Percentiles rank a stretch among this genome's conserved stretches.
Conservation (phyloP, 2,113 vertebrate species). For the Erythrocercus mccallii region DNA sequence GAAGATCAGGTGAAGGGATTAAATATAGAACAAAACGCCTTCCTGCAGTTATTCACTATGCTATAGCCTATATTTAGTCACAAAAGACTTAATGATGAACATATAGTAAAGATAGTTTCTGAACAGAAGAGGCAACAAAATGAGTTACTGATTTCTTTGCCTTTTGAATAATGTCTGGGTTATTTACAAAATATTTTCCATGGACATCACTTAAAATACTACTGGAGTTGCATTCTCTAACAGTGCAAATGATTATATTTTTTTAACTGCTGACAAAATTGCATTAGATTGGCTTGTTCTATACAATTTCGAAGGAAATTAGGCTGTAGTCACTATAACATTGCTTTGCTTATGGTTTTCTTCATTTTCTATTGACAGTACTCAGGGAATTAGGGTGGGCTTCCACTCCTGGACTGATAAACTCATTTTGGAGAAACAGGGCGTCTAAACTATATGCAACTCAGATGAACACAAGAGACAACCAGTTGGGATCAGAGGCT, state of each 20-base stretch:
- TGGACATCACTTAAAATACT: not conserved
- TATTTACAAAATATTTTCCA: not conserved
- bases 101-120: not conserved
- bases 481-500: not conserved
- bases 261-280: not conserved
- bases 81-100: not conserved
- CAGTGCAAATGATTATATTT: not conserved
- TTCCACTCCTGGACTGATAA: not conserved
- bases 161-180: not conserved
- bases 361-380: not conserved
- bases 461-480: not conserved
- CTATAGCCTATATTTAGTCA: not conserved
- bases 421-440: not conserved
- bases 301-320: not conserved
- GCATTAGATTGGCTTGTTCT: not conserved
- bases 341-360: not conserved
- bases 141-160: not conserved
- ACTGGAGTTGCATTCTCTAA: not conserved
- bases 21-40: not conserved
- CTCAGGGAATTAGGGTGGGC: not conserved
- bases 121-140: not conserved
- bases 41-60: not conserved
- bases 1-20: not conserved
- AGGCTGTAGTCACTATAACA: not conserved
- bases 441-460: not conserved